phyloP scores from a whole-genome alignment of 2,888 invertebrate species.

The Brachyptera putata region DNA sequence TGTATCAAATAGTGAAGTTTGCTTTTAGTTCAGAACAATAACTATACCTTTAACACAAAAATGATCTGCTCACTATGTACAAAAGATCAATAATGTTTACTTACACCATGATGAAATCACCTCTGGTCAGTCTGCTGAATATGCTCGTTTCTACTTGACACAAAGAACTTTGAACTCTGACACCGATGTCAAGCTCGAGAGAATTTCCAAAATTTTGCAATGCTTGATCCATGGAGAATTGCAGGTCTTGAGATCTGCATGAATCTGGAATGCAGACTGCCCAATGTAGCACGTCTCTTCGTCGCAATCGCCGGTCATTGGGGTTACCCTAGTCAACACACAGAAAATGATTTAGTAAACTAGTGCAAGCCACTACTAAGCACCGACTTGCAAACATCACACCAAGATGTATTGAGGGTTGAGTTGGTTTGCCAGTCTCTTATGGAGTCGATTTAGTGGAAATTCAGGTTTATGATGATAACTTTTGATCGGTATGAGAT shows the following conservation, averaged over 20 bases:
- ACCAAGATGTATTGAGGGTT: no score
- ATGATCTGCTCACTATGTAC: no score
- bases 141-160: slow-evolving; percentile 13
- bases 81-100: no score
- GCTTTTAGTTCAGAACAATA: no score
- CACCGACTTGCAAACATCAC: no score
- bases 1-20: no score
- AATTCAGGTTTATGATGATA: no score
- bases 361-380: background rate
- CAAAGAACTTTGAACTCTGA: slow-evolving; percentile 25
- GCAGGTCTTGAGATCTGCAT: slow-evolving; percentile 28
- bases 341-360: background rate
- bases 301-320: slow-evolving; percentile 10
- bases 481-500: no score
- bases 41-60: no score
- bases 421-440: no score
- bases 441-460: no score
- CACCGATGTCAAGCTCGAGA: slow-evolving; percentile 21
- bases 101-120: slow-evolving; percentile 16
- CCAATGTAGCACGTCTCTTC: slow-evolving; percentile 28
- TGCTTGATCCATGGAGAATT: slow-evolving; percentile 26
- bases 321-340: slow-evolving; percentile 17
- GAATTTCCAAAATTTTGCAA: slow-evolving; percentile 18
- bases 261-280: slow-evolving; percentile 30
- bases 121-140: slow-evolving; percentile 7